Evolutionary conservation across 1,140 invertebrate species (phyloP).

Genomic region (Rhyacophila brunnea): DNA sequence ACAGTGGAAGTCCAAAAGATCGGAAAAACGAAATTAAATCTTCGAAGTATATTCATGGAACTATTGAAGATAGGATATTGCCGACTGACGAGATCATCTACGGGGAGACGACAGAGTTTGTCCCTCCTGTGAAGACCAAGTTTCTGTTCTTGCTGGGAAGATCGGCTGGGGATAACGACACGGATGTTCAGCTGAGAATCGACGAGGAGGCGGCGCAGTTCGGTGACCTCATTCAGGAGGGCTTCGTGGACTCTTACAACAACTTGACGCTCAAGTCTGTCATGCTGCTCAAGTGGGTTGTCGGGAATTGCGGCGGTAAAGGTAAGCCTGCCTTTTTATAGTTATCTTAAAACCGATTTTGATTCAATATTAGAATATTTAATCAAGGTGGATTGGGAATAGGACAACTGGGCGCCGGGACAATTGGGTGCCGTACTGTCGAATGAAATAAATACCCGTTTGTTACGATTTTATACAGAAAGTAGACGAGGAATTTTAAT

Average conservation of each 20-base stretch:
- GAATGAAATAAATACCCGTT: no score
- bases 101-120: neutral
- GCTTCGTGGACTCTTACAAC: conserved; percentile 86
- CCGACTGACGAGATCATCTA: conserved; percentile 5
- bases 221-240: conserved; percentile 88
- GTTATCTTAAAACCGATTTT: no score
- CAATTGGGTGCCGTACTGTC: no score
- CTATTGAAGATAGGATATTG: conserved; percentile 23
- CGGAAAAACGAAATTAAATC: neutral
- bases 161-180: conserved; percentile 49
- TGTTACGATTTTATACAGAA: no score
- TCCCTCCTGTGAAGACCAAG: conserved; percentile 37
- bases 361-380: no score
- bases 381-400: no score
- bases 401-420: no score
- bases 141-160: conserved; percentile 60
- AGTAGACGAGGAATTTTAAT: no score
- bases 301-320: conserved; percentile 58
- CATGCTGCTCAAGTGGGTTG: conserved; percentile 81
- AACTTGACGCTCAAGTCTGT: conserved; percentile 90
- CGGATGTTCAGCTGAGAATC: conserved; percentile 55
- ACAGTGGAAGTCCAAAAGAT: no score
- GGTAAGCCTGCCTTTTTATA: conserved; percentile 30
- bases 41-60: conserved; percentile 37
- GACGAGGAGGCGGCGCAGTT: conserved; percentile 61